Evolutionary conservation across 2,113 vertebrate genomes (phyloP).

Genomic region (Octodon degus): DNA sequence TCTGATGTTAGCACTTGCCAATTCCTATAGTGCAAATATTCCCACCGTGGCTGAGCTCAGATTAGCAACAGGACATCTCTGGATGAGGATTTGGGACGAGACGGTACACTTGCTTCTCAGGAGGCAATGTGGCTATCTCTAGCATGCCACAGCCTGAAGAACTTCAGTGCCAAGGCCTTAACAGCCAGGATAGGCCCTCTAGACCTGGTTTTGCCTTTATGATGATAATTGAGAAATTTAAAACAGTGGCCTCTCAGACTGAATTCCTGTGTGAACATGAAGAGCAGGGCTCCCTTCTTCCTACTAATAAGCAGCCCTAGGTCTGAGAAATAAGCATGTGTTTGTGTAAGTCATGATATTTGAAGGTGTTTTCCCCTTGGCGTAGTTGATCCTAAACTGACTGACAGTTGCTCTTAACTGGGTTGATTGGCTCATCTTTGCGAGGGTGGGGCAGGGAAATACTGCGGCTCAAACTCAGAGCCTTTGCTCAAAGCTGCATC

Average conservation of each 20-base stretch:
- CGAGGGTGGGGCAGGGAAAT: background rate
- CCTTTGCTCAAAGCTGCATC: background rate
- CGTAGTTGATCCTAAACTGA: background rate
- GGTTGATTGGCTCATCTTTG: background rate
- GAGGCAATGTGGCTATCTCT: too few relatives aligned
- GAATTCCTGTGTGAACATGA: background rate
- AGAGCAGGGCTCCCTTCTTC: background rate
- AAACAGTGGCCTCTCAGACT: background rate
- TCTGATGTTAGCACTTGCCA: background rate
- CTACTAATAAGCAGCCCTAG: background rate
- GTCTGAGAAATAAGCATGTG: background rate
- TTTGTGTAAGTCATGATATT: background rate
- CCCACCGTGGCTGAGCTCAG: background rate
- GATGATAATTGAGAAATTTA: background rate
- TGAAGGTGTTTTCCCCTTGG: background rate
- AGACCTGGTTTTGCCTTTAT: background rate
- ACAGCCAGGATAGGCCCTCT: background rate
- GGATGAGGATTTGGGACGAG: background rate
- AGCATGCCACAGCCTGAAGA: background rate
- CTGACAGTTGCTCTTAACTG: background rate
- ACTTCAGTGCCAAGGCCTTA: background rate
- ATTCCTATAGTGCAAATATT: background rate
- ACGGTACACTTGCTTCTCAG: background rate
- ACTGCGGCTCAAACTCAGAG: background rate
- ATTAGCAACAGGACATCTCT: background rate